A percentile compares a stretch with the other conserved stretches of the same genome.
phyloP scores from a whole-genome alignment of 2,888 invertebrate species.

The Neoitamus cyanurus region DNA sequence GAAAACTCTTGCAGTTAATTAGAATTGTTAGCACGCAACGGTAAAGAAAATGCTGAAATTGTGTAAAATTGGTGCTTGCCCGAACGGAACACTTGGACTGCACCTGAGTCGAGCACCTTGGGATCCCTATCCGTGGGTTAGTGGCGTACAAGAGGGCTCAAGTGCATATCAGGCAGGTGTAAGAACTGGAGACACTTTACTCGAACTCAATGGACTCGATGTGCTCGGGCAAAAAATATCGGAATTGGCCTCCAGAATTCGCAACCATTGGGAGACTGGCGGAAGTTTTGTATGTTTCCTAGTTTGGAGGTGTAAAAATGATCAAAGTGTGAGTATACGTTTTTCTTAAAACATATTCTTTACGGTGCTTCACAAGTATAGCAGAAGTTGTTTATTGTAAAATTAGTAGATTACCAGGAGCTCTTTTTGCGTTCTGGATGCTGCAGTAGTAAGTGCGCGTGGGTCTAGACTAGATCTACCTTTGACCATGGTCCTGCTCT shows the following conservation, averaged over 20 bases:
- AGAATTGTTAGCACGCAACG: constrained; percentile 13
- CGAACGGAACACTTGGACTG: constrained; percentile 75
- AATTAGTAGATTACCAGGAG: no score
- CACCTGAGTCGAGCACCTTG: constrained; percentile 79
- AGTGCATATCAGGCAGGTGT: constrained; percentile 74
- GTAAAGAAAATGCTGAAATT: constrained; percentile 61
- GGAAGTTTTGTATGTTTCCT: constrained; percentile 60
- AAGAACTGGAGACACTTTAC: constrained; percentile 76
- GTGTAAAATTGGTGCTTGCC: constrained; percentile 62
- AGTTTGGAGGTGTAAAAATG: constrained; percentile 63
- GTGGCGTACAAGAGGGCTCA: constrained; percentile 72
- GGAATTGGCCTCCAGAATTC: constrained; percentile 61
- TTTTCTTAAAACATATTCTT: not conserved
- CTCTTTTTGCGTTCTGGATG: no score
- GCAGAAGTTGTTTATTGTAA: not conserved
- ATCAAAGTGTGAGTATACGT: constrained; percentile 53
- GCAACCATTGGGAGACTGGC: constrained; percentile 62
- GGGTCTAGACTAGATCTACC: no score
- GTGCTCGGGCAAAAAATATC: constrained; percentile 63
- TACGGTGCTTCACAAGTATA: not conserved
- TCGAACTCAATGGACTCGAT: constrained; percentile 68
- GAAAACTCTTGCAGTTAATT: not conserved
- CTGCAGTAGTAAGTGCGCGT: no score
- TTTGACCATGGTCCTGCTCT: no score
- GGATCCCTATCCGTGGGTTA: constrained; percentile 86